Evolutionary conservation across 1,140 invertebrate genomes (phyloP).

Genomic region (Andricus grossulariae): DNA sequence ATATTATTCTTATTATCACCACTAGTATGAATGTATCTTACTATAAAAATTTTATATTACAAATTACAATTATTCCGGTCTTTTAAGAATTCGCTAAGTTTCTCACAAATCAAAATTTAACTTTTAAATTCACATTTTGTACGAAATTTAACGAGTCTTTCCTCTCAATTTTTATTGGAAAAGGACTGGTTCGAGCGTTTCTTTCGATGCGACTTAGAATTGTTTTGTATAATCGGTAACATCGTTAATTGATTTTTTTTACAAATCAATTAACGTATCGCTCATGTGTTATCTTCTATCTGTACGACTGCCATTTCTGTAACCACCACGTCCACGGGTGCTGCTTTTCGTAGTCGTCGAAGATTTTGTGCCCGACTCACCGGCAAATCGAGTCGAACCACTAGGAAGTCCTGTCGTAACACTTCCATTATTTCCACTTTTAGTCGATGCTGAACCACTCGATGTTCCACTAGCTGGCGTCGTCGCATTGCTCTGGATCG

Average conservation of each 20-base stretch:
- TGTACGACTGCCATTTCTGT: constrained; percentile 73
- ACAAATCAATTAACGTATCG: constrained; percentile 40
- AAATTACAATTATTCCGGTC: neutral
- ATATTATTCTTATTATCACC: neutral
- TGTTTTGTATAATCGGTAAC: constrained; percentile 1
- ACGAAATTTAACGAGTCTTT: neutral
- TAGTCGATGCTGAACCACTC: constrained; percentile 66
- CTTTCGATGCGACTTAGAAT: constrained; percentile 10
- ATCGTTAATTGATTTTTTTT: constrained; percentile 26
- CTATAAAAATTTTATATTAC: neutral
- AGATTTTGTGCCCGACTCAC: constrained; percentile 57
- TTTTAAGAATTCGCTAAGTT: neutral
- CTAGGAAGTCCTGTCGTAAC: constrained; percentile 63
- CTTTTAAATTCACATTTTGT: neutral
- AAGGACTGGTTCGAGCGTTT: neutral
- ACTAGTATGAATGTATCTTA: constrained; percentile 6
- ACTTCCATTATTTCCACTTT: constrained; percentile 74
- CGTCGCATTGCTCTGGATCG: constrained; percentile 63
- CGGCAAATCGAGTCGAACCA: constrained; percentile 63
- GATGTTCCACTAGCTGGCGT: constrained; percentile 60
- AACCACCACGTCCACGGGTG: constrained; percentile 74
- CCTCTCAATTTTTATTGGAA: neutral
- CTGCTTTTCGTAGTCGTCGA: constrained; percentile 75
- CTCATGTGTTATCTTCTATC: constrained; percentile 76
- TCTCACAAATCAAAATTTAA: neutral